Base-by-base conservation (phyloP, 2,113 vertebrate species). In the Cyphomyrus plagiostoma region DNA sequence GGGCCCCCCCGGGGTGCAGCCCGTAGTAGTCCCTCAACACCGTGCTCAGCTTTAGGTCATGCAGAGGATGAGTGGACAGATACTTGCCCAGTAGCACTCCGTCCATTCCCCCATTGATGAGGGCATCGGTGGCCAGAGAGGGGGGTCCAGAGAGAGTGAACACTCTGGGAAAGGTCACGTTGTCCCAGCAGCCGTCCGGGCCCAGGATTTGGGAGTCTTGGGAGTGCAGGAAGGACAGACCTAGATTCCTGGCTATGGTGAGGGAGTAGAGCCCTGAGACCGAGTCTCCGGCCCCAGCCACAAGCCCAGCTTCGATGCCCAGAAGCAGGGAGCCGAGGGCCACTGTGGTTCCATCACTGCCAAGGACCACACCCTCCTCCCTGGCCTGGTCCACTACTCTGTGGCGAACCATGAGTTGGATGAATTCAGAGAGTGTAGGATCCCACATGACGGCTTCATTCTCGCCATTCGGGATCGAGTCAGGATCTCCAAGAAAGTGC, bases 61-160 rank as follows among this genome's bases (percentile, higher is more conserved):
- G 19, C 1, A 82, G 23, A 35, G 0, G 35, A 42, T 46, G 87
- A 19, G 48, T 2, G 4, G 94, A 94, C n/a, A 97, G 39, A 4
- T 86, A 92, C 35, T 88, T 45, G 3, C 97, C 97, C 9, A 99
- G 89, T 50, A 98, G 39, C n/a, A 92, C 52, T 0, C 97, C 97
- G 0, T 99, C 98, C 95, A 99, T 95, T 2, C 95, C 97, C 1
- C 98, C 98, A 0, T 96, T 97, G 92, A 97, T 91, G 23, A 96
- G 82, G 21, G 97, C 96, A 0, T 95, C 92, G 0, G 97, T 96
- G 0, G 95, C 94, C 0, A 87, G 84, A 1, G 94, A 90, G 10
- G 93, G 90, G 23, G 82, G 46, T 8, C 93, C 92, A 4, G 92
- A 86, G 0, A 97, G 93, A 1, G 94, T 96, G 94, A 98, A 98